Conservation (phyloP, 2,113 vertebrate species). For the Xerus inauris region DNA sequence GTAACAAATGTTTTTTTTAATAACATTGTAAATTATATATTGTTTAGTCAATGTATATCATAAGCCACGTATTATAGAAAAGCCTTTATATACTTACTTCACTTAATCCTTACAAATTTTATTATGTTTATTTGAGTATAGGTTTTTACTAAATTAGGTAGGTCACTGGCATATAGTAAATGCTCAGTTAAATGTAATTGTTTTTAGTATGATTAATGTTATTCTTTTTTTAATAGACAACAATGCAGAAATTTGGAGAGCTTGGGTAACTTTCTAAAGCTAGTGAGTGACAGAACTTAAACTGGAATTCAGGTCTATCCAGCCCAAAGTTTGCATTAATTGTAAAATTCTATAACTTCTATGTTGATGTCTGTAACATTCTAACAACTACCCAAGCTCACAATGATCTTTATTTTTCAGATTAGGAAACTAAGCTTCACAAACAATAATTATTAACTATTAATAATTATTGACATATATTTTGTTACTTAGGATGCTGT, state of each 20-base stretch:
- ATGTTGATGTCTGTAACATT: not conserved
- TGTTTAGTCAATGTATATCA: not conserved
- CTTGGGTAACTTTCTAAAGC: not conserved
- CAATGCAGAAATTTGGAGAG: not conserved
- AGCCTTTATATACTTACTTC: not conserved
- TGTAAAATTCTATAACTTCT: not conserved
- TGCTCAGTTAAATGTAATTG: not conserved
- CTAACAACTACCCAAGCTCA: not conserved
- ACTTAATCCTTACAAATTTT: conserved; percentile 12
- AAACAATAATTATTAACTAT: not conserved
- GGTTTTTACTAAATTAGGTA: conserved; percentile 38
- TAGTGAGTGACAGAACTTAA: not conserved
- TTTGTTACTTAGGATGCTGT: not conserved
- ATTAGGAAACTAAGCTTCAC: conserved; percentile 28
- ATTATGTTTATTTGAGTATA: conserved; percentile 15
- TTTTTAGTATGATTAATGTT: not conserved
- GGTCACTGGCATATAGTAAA: conserved; percentile 2
- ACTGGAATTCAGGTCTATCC: not conserved
- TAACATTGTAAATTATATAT: not conserved
- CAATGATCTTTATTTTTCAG: conserved; percentile 22
- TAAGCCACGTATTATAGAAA: not conserved
- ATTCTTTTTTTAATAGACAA: not conserved
- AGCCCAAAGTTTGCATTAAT: not conserved
- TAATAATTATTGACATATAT: not conserved
- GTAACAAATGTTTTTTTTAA: not conserved